phyloP scores from a whole-genome alignment of 2,888 invertebrate genomes.

The Pollenia labialis region DNA sequence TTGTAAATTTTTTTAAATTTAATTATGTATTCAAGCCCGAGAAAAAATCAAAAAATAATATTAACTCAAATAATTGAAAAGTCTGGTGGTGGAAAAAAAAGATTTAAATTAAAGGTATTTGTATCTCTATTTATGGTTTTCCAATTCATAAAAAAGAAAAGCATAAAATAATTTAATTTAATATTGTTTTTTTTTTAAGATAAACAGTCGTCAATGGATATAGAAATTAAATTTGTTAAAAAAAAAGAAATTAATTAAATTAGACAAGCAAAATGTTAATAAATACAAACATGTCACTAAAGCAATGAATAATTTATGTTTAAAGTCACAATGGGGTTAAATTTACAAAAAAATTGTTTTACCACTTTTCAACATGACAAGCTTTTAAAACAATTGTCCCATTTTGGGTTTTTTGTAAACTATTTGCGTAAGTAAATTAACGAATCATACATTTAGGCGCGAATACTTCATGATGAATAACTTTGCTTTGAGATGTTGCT shows the following conservation, averaged over 20 bases:
- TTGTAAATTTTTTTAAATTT: too few relatives aligned
- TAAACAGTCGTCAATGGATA: background rate
- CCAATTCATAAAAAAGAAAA: background rate
- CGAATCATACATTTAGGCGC: too few relatives aligned
- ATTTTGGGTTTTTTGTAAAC: too few relatives aligned
- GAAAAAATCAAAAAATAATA: background rate
- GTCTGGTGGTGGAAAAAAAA: background rate
- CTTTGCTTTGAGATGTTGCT: too few relatives aligned
- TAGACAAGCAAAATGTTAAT: background rate
- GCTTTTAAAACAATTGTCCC: too few relatives aligned
- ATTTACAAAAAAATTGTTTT: too few relatives aligned
- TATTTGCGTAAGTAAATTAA: too few relatives aligned
- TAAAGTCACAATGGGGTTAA: background rate
- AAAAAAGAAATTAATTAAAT: slow-evolving; percentile 8
- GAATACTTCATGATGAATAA: too few relatives aligned
- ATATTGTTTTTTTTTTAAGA: slow-evolving; percentile 11
- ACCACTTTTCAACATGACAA: too few relatives aligned
- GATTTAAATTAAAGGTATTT: slow-evolving; percentile 17
- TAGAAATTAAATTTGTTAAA: background rate
- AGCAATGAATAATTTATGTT: background rate
- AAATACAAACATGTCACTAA: background rate
- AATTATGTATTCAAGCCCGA: background rate
- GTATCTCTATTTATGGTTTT: slow-evolving; percentile 2
- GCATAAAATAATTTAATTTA: background rate
- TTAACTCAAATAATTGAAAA: slow-evolving; percentile 16